Evolutionary conservation across 2,113 vertebrate species (phyloP), one percentile per base, ranked within the genome.

Genomic region (Thamnaconus septentrionalis): DNA sequence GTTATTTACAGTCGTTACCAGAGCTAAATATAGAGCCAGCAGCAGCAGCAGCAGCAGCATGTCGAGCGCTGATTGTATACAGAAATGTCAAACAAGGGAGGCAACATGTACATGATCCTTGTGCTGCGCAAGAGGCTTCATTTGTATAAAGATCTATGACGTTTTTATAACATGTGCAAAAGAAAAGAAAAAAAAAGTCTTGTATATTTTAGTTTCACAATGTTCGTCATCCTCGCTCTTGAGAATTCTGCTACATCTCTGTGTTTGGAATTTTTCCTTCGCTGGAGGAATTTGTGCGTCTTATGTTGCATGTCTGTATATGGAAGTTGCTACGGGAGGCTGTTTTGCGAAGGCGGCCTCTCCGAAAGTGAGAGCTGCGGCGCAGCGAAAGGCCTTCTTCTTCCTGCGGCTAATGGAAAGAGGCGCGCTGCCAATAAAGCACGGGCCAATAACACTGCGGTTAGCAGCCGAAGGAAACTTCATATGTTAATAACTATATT

Each of bases 301-400:
- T 3, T 2, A 47, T 47, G 54, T 10, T n/a, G n/a, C 48, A 56
- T 66, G 58, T 65, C 40, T 72, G 41, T 68, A 53, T 41, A 50
- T 42, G 53, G 52, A 73, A 63, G 85, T 89, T 80, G 74, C 84
- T 64, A 86, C 59, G 69, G 51, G 82, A 55, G 49, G 66, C 8
- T 75, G 46, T 72, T 85, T 71, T 74, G 72, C 71, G 80, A 80
- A 81, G 69, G 11, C 59, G 8, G 64, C 59, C 50, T 39, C 5
- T 55, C 76, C 42, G 44, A 66, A 81, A 80, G 63, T 61, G 75
- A 74, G 68, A 59, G 76, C 80, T 80, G 82, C 84, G 81, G 60
- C 69, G 53, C 0, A 67, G 58, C 1, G 64, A 69, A 66, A 41
- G 18, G 18, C 55, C 72, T 77, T 53, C 53, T 59, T 69, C 56